Base-by-base conservation (phyloP, 2,113 vertebrate species). In the Scalopus aquaticus region DNA sequence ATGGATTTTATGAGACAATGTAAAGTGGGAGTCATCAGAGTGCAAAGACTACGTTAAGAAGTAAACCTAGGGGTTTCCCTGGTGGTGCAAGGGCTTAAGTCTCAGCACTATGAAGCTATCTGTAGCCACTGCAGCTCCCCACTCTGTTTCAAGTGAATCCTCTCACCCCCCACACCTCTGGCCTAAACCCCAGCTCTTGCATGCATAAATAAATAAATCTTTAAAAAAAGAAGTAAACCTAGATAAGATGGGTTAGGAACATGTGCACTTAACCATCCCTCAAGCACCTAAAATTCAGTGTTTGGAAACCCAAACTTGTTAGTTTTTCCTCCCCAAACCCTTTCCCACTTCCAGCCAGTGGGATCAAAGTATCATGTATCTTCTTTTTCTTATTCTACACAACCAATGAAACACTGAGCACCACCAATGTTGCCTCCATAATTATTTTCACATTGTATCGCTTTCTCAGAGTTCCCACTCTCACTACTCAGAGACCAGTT, bases 361-460 rank as follows among this genome's bases (percentile, higher is more conserved):
- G 39, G 16, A n/a, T 76, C 26, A 82, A 92, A 60, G 49, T 42
- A 74, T 56, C 24, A 74, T 19, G 46, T n/a, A 56, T 22, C 10
- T 88, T 72, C 62, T 78, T 54, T 77, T 37, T 54, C 37, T 60
- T 58, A 58, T 91, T 87, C 46, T 65, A 94, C 26, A 94, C 44
- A 64, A 90, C 17, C 35, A 94, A 44, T 90, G 64, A 72, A 86
- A 77, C 65, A 73, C 13, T 30, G 64, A 73, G 17, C 6, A 64
- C 37, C 32, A 78, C 22, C 73, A 85, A 51, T 72, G 64, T 62
- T 37, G 74, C 67, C 12, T 60, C 19, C 65, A 15, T 37, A 65
- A 87, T 87, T 86, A 24, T 46, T 46, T 87, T 74, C 74, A n/a
- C 56, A 65, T 35, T 70, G 1, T 73, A 73, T 56, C 67, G 74